Evolutionary conservation across 2,888 invertebrate species (phyloP), one percentile per base, ranked within the genome.

Genomic region (Drosophila fungiperda): DNA sequence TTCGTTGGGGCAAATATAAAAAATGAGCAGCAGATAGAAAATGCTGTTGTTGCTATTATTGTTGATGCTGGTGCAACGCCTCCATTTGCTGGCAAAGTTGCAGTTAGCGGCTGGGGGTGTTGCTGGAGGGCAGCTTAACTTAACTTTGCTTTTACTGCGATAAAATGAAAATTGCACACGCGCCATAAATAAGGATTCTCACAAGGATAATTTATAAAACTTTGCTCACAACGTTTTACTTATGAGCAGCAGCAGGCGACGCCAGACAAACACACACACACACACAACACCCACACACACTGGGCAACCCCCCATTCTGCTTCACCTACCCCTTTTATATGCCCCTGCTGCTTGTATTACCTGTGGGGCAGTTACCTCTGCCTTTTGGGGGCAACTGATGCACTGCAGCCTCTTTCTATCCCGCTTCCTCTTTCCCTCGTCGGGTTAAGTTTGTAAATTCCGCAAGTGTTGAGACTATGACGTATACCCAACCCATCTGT

Each of bases 121-220:
- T 40, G 57, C 57, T 57, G 57, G 40, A 29, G 57, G 73, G 81
- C 80, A 89, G 89, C 91, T 89, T 86, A 89, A 86, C 83, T 90
- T 89, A 90, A 90, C 90, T 92, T 92, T 92, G 91, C 91, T 92
- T 91, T 91, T 91, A 82, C 90, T 91, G 91, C 91, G 92, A 92
- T 92, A 92, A 93, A 93, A 93, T 92, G 91, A 93, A 92, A 93
- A 92, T 92, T 92, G 91, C 92, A 92, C 92, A 92, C 90, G 87
- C 90, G 86, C 89, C 84, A 93, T 93, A 93, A 93, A 93, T 92
- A 93, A 92, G 93, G 93, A 93, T 93, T 92, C 92, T 93, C 93
- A 88, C 92, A 93, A 93, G 92, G 90, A 93, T 92, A 93, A 93
- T 93, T 93, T 92, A 92, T 91, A 92, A 92, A 92, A 93, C 87